Conservation (phyloP, 2,113 vertebrate species). For the Synodontis membranacea region DNA sequence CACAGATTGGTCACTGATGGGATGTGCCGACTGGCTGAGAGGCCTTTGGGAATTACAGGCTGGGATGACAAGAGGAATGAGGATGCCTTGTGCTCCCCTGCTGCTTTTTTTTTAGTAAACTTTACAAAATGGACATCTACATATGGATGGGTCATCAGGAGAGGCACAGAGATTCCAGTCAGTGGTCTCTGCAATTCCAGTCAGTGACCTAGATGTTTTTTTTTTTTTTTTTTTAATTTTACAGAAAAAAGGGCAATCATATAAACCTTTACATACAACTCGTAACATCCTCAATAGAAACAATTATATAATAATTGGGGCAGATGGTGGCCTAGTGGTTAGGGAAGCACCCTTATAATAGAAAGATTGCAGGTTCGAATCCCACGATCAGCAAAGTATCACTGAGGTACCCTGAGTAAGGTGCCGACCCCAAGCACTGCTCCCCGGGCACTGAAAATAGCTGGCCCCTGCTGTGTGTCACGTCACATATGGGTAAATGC, state of each 20-base stretch:
- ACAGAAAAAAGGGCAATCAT: neutral
- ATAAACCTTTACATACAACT: neutral
- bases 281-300: neutral
- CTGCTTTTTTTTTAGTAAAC: slow-evolving; percentile 67
- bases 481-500: too few species aligned
- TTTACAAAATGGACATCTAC: slow-evolving; percentile 68
- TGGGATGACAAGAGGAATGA: slow-evolving; percentile 66
- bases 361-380: too few species aligned
- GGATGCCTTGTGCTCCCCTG: slow-evolving; percentile 60
- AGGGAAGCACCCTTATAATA: too few species aligned
- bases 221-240: neutral
- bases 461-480: too few species aligned
- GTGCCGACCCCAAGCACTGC: too few species aligned
- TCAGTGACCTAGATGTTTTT: neutral
- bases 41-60: slow-evolving; percentile 62
- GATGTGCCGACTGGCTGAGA: slow-evolving; percentile 61
- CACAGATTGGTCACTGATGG: slow-evolving; percentile 74
- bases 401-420: too few species aligned
- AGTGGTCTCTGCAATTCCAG: slow-evolving; percentile 1
- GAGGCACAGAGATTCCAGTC: slow-evolving; percentile 63
- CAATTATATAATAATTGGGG: slow-evolving; percentile 1
- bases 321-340: too few species aligned
- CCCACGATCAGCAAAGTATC: too few species aligned
- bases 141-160: slow-evolving; percentile 65
- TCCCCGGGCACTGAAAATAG: too few species aligned